Base-by-base conservation (phyloP, 2,113 vertebrate species). In the Oreochromis aureus region DNA sequence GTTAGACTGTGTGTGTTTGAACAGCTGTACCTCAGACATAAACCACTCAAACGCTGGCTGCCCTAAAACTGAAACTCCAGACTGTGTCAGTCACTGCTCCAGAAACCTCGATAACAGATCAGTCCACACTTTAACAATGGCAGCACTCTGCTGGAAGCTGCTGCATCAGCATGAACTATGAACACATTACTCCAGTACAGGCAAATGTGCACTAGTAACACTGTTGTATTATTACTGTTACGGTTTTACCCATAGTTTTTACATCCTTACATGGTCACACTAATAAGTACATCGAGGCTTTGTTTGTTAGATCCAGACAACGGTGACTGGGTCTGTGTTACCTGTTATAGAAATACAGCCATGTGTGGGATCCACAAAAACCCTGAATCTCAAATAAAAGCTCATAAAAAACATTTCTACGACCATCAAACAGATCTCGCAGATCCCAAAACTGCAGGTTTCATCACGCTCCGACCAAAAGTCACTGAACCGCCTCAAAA, bases 11-110 rank as follows among this genome's bases (percentile, higher is more conserved):
- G 41, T 41, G 27, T 7, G 61, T 66, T 36, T 66, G 61, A 69
- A 39, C 61, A 69, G 61, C 10, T 69, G 61, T 13, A 39, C 18
- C 10, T 66, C 32, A 63, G 59, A 63, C 18, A 19, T 63, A n/a
- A 63, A 36, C 1, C 59, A n/a, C 0, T 63, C 9, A n/a, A 61
- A 63, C 6, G 6, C 59, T 63, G 59, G 2, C 18, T 19, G 32
- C 11, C 59, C 59, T n/a, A 63, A 36, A 66, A 66, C 61, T 7
- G 61, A 66, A 66, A 66, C 61, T 66, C 16, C 61, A 66, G n/a
- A 36, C 10, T 39, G 61, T 66, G 32, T 66, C 19, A 66, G 34
- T 66, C 61, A 2, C 59, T 36, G 59, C 59, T 63, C 32, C 59
- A n/a, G 32, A 63, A 63, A 63, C 59, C 32, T 55, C 54, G n/a